Base-by-base conservation (phyloP, 2,888 invertebrate species). In the Dastarcus helophoroides region DNA sequence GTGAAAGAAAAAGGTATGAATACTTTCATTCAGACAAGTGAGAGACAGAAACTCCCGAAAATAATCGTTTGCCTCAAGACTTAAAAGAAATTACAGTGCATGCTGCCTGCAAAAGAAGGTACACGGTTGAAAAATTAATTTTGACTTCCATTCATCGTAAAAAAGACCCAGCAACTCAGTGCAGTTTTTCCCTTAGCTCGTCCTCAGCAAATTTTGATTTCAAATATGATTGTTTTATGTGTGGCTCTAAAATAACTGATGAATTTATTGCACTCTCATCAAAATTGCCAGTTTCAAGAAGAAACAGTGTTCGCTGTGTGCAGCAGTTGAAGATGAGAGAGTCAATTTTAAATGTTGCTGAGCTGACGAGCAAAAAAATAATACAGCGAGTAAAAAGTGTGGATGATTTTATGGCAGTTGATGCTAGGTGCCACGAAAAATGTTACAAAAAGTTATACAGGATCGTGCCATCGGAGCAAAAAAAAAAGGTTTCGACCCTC, bases 401-500 rank as follows among this genome's bases (percentile, higher is more conserved):
- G 24, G 12, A 27, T 8, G 26, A 36, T 21, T 36, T 36, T 4
- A 29, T 33, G 28, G 31, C 39, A 4, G 31, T 31, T 4, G 30
- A 36, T 4, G 38, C 24, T 11, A 30, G 31, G 13, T 38, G 37
- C 21, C 33, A 38, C 29, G 3, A 2, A n/a, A 37, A 14, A 7
- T 37, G 36, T 19, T 21, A 21, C n/a, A 34, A 23, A 10, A 7
- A 9, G 6, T 10, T 23, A 9, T 23, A 10, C 9, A 23, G 9
- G 6, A 7, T 7, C 6, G 24, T 23, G 10, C 24, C 24, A 10
- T 23, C 24, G 24, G 24, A 10, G 10, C 6, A 28, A n/a, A n/a
- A 32, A 39, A 39, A 39, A 32, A 29, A 31, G 38, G 16, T 26
- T 33, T 29, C 33, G 25, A 12, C 33, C 37, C 2, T 29, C 35